Percentiles rank a stretch among this genome's conserved stretches.
Evolutionary conservation across 2,797 vertebrate genomes (phyloP).

Genomic region (Telmatherina bonti): DNA sequence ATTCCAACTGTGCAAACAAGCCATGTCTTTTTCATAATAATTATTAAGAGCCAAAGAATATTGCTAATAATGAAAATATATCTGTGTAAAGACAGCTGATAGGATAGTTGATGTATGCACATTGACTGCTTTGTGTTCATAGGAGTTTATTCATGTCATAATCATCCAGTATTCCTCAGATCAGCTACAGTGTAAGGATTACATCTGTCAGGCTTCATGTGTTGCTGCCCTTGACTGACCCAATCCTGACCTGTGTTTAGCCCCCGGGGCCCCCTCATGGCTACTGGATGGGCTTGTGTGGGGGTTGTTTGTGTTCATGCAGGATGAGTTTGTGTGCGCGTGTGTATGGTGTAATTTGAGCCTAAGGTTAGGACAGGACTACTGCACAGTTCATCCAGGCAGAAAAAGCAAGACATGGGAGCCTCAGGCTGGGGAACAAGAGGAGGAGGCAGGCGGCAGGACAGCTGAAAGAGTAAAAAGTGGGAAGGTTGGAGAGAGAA

Average conservation of each 20-base stretch:
- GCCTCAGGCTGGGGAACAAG: constrained; percentile 58
- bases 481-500: constrained; percentile 37
- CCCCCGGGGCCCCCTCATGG: constrained; percentile 49
- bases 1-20: background rate
- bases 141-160: constrained; percentile 25
- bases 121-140: constrained; percentile 6
- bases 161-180: constrained; percentile 25
- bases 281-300: constrained; percentile 39
- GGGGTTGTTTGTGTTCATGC: constrained; percentile 21
- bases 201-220: constrained; percentile 41
- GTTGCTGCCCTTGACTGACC: constrained; percentile 63
- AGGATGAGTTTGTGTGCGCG: constrained; percentile 36
- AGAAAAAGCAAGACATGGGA: constrained; percentile 76
- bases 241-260: constrained; percentile 60
- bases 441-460: constrained; percentile 25
- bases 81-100: constrained; percentile 10
- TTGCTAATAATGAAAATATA: background rate
- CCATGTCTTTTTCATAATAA: constrained; percentile 2
- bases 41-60: background rate
- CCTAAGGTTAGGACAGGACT: constrained; percentile 67
- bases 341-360: constrained; percentile 68
- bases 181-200: constrained; percentile 22
- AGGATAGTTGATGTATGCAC: constrained; percentile 5
- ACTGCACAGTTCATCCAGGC: constrained; percentile 69
- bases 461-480: constrained; percentile 44